phyloP scores from a whole-genome alignment of 1,140 invertebrate species.

The Tetramorium alpestre region DNA sequence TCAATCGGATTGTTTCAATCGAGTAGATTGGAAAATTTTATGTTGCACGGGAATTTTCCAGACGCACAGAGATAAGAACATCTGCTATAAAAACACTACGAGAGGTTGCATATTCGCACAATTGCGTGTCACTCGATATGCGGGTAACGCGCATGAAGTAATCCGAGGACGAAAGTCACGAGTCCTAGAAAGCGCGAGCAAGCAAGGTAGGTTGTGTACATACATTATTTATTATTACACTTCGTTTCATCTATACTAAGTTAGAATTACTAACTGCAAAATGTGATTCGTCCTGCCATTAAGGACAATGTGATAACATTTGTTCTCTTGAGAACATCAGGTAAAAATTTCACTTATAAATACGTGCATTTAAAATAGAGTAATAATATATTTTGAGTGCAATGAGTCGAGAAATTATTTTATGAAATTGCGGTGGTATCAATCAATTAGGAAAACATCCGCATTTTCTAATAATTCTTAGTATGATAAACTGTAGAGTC shows the following conservation, averaged over 20 bases:
- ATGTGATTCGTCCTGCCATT: not conserved
- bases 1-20: not conserved
- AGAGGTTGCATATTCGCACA: not conserved
- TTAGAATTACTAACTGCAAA: not conserved
- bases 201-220: not conserved
- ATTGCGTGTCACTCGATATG: not conserved
- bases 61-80: not conserved
- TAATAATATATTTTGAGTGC: not conserved
- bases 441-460: too few species aligned
- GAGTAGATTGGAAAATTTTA: not conserved
- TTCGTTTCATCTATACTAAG: not conserved
- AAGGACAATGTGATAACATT: not conserved
- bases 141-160: not conserved
- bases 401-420: not conserved
- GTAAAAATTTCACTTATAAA: constrained; percentile 11
- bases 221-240: not conserved
- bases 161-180: constrained; percentile 3
- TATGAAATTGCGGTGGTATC: not conserved
- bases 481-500: not conserved
- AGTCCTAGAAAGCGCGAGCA: not conserved
- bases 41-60: not conserved
- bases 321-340: not conserved
- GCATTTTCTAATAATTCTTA: not conserved
- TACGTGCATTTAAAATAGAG: not conserved
- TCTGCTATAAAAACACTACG: not conserved